Percentiles rank a stretch among this genome's conserved stretches.
Conservation (phyloP, 2,888 invertebrate species). For the Fissipunctia ypsillon region DNA sequence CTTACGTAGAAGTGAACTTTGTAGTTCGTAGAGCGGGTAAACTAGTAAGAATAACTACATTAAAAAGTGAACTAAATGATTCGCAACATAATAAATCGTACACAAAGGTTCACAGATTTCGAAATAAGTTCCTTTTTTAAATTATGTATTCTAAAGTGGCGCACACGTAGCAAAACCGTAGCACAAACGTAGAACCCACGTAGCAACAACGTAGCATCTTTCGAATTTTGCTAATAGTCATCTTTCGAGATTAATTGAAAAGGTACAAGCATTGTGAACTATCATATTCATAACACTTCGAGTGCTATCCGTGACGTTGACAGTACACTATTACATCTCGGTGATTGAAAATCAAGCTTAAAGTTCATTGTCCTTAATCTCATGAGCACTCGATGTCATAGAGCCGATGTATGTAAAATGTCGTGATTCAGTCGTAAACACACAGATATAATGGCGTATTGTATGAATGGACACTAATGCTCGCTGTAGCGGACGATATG, state of each 20-base stretch:
- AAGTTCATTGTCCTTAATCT: conserved; percentile 79
- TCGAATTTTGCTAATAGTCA: conserved; percentile 6
- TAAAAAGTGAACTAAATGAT: not conserved
- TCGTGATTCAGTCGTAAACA: conserved; percentile 83
- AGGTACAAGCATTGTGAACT: conserved; percentile 23
- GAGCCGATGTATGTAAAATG: conserved; percentile 80
- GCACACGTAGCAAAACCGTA: not conserved
- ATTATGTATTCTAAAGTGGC: not conserved
- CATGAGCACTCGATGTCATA: conserved; percentile 83
- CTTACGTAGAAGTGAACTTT: conserved; percentile 21
- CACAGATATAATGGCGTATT: conserved; percentile 83
- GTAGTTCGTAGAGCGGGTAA: conserved; percentile 6
- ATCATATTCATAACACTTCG: conserved; percentile 37
- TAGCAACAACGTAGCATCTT: not conserved
- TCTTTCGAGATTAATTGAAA: conserved; percentile 14
- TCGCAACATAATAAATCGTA: not conserved
- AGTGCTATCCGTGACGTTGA: conserved; percentile 44
- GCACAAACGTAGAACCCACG: not conserved
- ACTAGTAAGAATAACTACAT: conserved; percentile 2
- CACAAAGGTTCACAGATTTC: not conserved
- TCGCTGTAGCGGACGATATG: conserved; percentile 73
- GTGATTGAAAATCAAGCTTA: conserved; percentile 72
- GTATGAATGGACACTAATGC: conserved; percentile 82
- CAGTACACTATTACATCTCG: conserved; percentile 62
- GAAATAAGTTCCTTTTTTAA: not conserved